Percentiles rank a stretch among this genome's conserved stretches.
Evolutionary conservation across 2,888 invertebrate genomes (phyloP).

Genomic region (Melieria picta): DNA sequence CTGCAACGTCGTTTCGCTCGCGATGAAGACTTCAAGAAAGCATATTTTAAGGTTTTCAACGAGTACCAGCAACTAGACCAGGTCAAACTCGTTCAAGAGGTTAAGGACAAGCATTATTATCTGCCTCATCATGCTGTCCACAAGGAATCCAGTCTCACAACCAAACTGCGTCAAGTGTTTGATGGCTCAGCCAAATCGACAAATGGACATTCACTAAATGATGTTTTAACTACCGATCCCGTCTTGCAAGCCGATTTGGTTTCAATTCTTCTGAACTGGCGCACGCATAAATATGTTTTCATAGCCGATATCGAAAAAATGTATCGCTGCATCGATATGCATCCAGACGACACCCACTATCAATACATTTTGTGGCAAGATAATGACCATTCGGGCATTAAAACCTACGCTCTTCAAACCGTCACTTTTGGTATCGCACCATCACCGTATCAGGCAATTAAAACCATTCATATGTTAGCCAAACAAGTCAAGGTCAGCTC

Average conservation of each 20-base stretch:
- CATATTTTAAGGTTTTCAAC: slow-evolving; percentile 6
- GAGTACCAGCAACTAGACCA: slow-evolving; percentile 4
- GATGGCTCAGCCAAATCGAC: slow-evolving; percentile 9
- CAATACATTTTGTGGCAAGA: slow-evolving; percentile 23
- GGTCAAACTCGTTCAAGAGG: neutral
- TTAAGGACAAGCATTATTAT: slow-evolving; percentile 1
- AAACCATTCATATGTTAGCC: slow-evolving; percentile 26
- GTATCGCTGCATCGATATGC: slow-evolving; percentile 25
- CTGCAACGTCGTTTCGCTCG: slow-evolving; percentile 1
- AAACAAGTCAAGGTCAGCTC: slow-evolving; percentile 15
- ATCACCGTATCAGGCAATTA: slow-evolving; percentile 26
- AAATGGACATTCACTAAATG: slow-evolving; percentile 10
- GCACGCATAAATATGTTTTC: slow-evolving; percentile 19
- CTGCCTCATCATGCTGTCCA: slow-evolving; percentile 20
- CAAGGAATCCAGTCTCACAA: slow-evolving; percentile 6
- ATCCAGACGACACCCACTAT: slow-evolving; percentile 15
- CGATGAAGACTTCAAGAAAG: slow-evolving; percentile 4
- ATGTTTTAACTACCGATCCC: slow-evolving; percentile 9
- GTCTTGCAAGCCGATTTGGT: too few species aligned
- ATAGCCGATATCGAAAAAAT: slow-evolving; percentile 21
- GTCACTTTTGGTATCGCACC: slow-evolving; percentile 16
- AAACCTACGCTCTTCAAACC: slow-evolving; percentile 20
- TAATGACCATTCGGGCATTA: slow-evolving; percentile 13
- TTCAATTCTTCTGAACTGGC: slow-evolving; percentile 8
- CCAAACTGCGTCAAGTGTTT: slow-evolving; percentile 1